Evolutionary conservation across 2,797 vertebrate genomes (phyloP).

Genomic region (Sebastes baramenuke): DNA sequence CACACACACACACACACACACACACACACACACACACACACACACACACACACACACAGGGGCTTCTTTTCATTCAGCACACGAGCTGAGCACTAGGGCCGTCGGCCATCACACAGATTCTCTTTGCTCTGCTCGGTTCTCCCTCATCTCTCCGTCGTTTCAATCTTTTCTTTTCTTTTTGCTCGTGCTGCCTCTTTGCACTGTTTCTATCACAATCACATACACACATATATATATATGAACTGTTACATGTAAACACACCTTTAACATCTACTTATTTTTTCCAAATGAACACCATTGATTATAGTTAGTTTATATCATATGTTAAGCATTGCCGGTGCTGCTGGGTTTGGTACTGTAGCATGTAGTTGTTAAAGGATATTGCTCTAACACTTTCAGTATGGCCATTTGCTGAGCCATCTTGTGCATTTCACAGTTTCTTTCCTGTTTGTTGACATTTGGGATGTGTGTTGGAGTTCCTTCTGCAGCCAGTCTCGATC

Average conservation of each 20-base stretch:
- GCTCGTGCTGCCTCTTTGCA: not conserved
- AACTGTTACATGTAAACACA: not conserved
- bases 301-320: not conserved
- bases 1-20: too few species aligned
- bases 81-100: constrained; percentile 66
- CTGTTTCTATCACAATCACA: not conserved
- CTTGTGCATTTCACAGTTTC: constrained; percentile 59
- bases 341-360: not conserved
- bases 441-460: constrained; percentile 71
- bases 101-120: constrained; percentile 66
- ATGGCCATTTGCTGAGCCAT: constrained; percentile 35
- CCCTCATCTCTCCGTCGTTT: constrained; percentile 21
- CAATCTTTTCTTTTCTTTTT: not conserved
- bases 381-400: constrained; percentile 7
- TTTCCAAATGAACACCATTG: not conserved
- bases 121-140: constrained; percentile 43
- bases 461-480: constrained; percentile 50
- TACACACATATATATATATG: not conserved
- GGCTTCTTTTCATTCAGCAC: constrained; percentile 75
- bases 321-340: not conserved
- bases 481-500: constrained; percentile 43
- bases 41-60: constrained; percentile 28
- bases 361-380: not conserved
- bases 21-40: not conserved
- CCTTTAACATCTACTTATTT: not conserved